Percentiles rank a stretch among this genome's conserved stretches.
These are phyloP conservation scores for Variabilichromis moorii DNA, from an alignment of 2,113 vertebrate species.

Conservation along the genomic window DNA sequence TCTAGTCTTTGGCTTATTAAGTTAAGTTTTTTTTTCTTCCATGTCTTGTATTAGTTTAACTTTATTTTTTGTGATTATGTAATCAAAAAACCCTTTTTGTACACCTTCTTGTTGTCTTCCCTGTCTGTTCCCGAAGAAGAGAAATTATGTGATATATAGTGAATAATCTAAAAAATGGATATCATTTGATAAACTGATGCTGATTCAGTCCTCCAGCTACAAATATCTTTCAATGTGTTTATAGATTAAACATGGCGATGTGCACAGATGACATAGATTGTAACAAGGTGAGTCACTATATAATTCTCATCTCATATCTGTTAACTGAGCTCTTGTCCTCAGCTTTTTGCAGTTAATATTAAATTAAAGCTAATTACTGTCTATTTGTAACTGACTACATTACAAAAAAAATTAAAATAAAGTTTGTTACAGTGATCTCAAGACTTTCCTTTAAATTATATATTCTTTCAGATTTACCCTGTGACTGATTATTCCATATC, in stretches of 20 bases:
- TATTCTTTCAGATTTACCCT: constrained; percentile 59
- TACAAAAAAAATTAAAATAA: neutral
- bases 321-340: neutral
- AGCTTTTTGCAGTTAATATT: neutral
- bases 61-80: neutral
- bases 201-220: neutral
- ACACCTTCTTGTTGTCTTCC: neutral
- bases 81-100: neutral
- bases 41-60: neutral
- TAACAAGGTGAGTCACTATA: neutral
- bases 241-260: neutral
- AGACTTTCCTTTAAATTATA: neutral
- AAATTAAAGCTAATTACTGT: neutral
- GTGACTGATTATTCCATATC: neutral
- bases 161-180: neutral
- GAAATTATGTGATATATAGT: neutral
- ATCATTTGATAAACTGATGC: neutral
- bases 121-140: neutral
- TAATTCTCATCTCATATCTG: neutral
- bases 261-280: neutral
- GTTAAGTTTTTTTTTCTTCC: neutral
- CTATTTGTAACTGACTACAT: neutral
- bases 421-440: neutral
- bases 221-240: neutral
- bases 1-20: neutral